Evolutionary conservation across 2,888 invertebrate species (phyloP).

Genomic region (Choreutis nemorana): DNA sequence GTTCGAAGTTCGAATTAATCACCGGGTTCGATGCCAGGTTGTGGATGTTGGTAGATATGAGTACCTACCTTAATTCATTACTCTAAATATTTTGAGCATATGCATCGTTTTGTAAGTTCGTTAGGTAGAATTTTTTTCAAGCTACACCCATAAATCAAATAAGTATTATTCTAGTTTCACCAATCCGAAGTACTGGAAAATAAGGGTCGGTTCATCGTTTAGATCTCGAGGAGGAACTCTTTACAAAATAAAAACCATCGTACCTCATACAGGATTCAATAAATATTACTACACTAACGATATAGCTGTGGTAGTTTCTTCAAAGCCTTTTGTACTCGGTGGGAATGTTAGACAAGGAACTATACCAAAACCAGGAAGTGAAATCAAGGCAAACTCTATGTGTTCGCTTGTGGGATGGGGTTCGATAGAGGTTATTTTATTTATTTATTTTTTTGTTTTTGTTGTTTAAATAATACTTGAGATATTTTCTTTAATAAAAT

Average conservation of each 20-base stretch:
- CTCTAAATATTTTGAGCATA: too few species aligned
- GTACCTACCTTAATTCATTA: too few species aligned
- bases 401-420: constrained; percentile 51
- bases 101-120: too few species aligned
- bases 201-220: constrained; percentile 46
- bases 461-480: background rate
- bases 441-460: background rate
- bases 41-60: too few species aligned
- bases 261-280: constrained; percentile 37
- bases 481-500: too few species aligned
- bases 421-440: constrained; percentile 28
- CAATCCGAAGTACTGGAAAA: constrained; percentile 38
- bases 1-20: too few species aligned
- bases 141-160: too few species aligned
- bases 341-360: constrained; percentile 40
- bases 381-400: constrained; percentile 30
- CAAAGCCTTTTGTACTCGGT: constrained; percentile 28
- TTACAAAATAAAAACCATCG: constrained; percentile 36
- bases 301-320: constrained; percentile 35
- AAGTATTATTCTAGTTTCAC: constrained; percentile 31
- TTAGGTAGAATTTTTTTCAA: too few species aligned
- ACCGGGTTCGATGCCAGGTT: too few species aligned
- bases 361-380: constrained; percentile 35
- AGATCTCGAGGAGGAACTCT: constrained; percentile 36
- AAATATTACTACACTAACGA: constrained; percentile 42